A percentile compares a stretch with the other conserved stretches of the same genome.
These are phyloP conservation scores for Microplitis deprimator DNA, from an alignment of 2,888 invertebrate genomes.

Conservation along the genomic window DNA sequence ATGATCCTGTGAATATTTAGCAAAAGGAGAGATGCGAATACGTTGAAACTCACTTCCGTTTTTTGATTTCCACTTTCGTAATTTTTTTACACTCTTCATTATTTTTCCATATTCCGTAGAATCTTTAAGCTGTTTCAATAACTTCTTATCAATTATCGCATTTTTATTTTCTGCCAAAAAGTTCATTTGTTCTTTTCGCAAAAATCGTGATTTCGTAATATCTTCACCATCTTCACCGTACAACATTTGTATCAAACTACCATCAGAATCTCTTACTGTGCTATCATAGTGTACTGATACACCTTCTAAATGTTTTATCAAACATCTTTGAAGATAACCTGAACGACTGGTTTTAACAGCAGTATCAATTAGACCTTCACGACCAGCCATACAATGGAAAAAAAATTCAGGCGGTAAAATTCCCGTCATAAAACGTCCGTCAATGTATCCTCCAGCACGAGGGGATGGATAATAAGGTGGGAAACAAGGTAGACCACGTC, in stretches of 20 bases:
- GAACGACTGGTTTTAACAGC: slow-evolving; percentile 99
- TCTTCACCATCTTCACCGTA: slow-evolving; percentile 97
- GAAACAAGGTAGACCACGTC: slow-evolving; percentile 94
- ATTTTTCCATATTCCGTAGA: slow-evolving; percentile 73
- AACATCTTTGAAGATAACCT: slow-evolving; percentile 89
- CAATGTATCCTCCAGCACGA: slow-evolving; percentile 95
- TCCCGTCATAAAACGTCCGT: slow-evolving; percentile 98
- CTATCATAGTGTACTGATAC: slow-evolving; percentile 92
- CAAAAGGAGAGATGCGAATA: slow-evolving; percentile 75
- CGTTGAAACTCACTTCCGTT: slow-evolving; percentile 72
- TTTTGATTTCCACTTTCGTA: slow-evolving; percentile 77
- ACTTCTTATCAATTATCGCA: slow-evolving; percentile 76
- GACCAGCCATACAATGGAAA: slow-evolving; percentile 99
- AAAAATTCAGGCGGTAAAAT: slow-evolving; percentile 98
- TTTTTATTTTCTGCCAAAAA: slow-evolving; percentile 88
- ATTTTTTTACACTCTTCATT: slow-evolving; percentile 75
- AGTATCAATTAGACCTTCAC: slow-evolving; percentile 99
- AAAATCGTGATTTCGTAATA: slow-evolving; percentile 87
- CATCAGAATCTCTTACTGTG: slow-evolving; percentile 93
- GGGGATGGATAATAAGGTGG: slow-evolving; percentile 89
- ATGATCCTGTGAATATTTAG: slow-evolving; percentile 75
- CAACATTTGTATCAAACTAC: slow-evolving; percentile 88
- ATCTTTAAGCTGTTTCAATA: slow-evolving; percentile 76
- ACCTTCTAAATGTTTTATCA: slow-evolving; percentile 98
- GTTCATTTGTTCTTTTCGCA: slow-evolving; percentile 81